These are phyloP conservation scores for Ivindomyrus marchei DNA, from an alignment of 2,113 vertebrate genomes.

Conservation along the genomic window DNA sequence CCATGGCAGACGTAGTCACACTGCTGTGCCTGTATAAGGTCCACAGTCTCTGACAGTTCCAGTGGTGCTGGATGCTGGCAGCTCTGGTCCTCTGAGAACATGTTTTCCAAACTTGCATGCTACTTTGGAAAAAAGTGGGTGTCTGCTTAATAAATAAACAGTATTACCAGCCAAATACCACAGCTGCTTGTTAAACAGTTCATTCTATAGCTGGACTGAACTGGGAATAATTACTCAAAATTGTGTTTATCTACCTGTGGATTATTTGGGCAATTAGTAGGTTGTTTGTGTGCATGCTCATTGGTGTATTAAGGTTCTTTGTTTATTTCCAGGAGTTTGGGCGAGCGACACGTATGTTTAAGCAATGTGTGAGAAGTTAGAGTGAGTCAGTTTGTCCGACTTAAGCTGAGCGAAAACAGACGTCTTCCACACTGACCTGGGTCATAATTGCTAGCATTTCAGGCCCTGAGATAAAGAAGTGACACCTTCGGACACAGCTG, in stretches of 20 bases:
- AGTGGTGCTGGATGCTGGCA: neutral
- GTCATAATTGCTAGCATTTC: neutral
- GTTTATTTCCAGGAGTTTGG: neutral
- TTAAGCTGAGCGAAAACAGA: neutral
- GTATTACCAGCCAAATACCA: neutral
- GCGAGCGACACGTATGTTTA: neutral
- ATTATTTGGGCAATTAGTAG: neutral
- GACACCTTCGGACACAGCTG: neutral
- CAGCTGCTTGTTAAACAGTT: neutral
- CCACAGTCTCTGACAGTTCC: neutral
- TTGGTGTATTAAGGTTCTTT: neutral
- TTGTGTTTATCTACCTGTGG: neutral
- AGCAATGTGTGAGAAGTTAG: neutral
- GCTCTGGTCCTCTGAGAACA: neutral
- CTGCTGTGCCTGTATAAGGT: neutral
- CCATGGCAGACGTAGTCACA: neutral
- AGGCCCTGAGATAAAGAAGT: neutral
- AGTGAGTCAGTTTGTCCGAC: neutral
- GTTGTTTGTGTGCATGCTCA: neutral
- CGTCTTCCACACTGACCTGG: neutral
- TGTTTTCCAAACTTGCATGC: neutral
- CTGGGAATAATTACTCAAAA: neutral
- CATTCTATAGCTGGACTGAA: neutral
- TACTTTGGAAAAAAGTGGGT: neutral
- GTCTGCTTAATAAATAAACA: neutral